Percentiles rank a stretch among this genome's conserved stretches.
phyloP scores from a whole-genome alignment of 2,888 invertebrate species.

The Mimas tiliae region DNA sequence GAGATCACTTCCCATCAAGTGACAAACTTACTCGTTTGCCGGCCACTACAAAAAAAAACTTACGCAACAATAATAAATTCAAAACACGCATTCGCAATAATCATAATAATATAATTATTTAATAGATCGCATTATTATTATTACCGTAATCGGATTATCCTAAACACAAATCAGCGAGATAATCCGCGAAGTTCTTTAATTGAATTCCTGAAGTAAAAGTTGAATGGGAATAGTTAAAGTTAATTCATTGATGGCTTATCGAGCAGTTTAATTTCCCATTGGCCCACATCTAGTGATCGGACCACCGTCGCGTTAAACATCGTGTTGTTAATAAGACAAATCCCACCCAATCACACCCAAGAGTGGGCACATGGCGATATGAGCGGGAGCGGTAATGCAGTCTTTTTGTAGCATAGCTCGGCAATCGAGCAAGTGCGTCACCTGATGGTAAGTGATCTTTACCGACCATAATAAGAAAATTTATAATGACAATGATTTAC shows the following conservation, averaged over 20 bases:
- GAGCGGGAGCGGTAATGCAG: neutral
- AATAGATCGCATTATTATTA: neutral
- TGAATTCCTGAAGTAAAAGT: constrained; percentile 13
- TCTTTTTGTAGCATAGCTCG: no score
- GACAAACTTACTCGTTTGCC: no score
- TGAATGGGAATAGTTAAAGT: constrained; percentile 17
- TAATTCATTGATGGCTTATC: constrained; percentile 19
- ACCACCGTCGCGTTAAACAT: constrained; percentile 20
- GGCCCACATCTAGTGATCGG: constrained; percentile 35
- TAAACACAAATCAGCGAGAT: neutral
- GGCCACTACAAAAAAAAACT: no score
- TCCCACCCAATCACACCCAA: constrained; percentile 39
- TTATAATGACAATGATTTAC: no score
- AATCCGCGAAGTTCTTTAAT: neutral
- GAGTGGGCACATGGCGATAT: constrained; percentile 28
- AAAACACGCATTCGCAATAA: no score
- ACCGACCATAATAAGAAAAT: no score
- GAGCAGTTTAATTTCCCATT: constrained; percentile 36
- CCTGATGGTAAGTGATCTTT: no score
- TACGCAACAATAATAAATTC: no score
- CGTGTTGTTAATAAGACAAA: constrained; percentile 47
- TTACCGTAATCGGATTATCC: neutral
- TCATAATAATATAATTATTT: neutral
- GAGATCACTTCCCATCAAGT: no score
- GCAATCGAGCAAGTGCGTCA: no score